A percentile compares a stretch with the other conserved stretches of the same genome.
These are phyloP conservation scores for Nomada ferruginata DNA, from an alignment of 2,888 invertebrate species.

Conservation along the genomic window DNA sequence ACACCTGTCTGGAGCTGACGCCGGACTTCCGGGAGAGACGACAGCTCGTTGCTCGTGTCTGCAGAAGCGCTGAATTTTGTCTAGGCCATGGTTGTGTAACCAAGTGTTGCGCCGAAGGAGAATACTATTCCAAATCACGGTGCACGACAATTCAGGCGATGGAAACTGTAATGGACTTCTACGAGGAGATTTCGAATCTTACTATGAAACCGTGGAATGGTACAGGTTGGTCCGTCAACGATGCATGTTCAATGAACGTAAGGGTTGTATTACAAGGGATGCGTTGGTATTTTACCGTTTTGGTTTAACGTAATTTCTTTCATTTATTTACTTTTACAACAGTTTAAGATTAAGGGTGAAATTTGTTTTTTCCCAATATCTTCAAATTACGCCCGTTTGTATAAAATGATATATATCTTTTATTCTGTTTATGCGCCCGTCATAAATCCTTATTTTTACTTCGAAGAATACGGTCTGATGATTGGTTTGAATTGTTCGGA, in stretches of 20 bases:
- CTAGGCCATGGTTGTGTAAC: slow-evolving; percentile 77
- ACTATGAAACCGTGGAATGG: not conserved
- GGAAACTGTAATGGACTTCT: not conserved
- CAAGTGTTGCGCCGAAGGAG: slow-evolving; percentile 82
- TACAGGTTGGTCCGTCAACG: slow-evolving; percentile 25
- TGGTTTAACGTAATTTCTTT: no score
- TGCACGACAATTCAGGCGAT: not conserved
- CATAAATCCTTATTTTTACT: not conserved
- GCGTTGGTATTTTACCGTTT: no score
- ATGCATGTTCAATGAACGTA: no score
- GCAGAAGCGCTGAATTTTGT: slow-evolving; percentile 62
- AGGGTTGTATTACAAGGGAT: no score
- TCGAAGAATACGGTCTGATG: slow-evolving; percentile 77
- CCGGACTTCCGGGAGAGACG: slow-evolving; percentile 24
- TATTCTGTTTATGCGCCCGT: not conserved
- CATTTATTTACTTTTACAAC: no score
- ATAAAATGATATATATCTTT: not conserved
- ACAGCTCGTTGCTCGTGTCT: slow-evolving; percentile 48
- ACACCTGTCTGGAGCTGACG: slow-evolving; percentile 75
- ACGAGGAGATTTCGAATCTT: slow-evolving; percentile 20
- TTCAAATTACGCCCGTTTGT: no score
- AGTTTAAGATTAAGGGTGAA: no score
- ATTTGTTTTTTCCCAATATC: no score
- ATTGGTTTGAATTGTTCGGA: slow-evolving; percentile 71
- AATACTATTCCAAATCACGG: slow-evolving; percentile 21